A percentile compares a stretch with the other conserved stretches of the same genome.
phyloP scores from a whole-genome alignment of 2,113 vertebrate species.

The Fulica atra region DNA sequence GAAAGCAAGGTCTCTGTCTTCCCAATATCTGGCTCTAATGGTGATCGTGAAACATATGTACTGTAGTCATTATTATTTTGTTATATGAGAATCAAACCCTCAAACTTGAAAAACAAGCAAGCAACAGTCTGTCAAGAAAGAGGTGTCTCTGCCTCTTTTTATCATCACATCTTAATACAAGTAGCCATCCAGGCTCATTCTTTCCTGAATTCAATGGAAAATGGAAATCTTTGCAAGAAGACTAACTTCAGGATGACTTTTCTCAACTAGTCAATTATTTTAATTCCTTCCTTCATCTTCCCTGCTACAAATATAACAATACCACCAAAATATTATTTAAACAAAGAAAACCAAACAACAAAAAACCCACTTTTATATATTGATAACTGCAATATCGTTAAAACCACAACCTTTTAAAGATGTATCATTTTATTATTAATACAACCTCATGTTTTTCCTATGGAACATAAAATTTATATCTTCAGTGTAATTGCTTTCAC shows the following conservation, averaged over 20 bases:
- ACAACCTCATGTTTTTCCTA: not conserved
- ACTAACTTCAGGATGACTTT: not conserved
- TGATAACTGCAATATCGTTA: not conserved
- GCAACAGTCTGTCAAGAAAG: not conserved
- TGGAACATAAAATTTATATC: not conserved
- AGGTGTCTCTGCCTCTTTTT: not conserved
- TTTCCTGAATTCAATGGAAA: not conserved
- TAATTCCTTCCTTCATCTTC: not conserved
- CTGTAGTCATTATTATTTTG: not conserved
- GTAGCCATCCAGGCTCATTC: not conserved
- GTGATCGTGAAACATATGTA: not conserved
- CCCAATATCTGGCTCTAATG: not conserved
- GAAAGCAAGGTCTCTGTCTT: not conserved
- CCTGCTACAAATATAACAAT: not conserved
- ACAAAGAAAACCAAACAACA: not conserved
- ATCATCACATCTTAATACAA: not conserved
- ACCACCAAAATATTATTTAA: not conserved
- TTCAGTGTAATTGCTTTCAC: not conserved
- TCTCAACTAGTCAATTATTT: not conserved
- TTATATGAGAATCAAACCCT: not conserved
- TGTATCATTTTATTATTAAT: not conserved
- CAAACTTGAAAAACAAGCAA: not conserved
- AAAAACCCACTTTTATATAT: not conserved
- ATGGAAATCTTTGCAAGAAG: not conserved
- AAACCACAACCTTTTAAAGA: not conserved